These are phyloP conservation scores for Samia ricini DNA, from an alignment of 1,140 invertebrate genomes.

Conservation along the genomic window DNA sequence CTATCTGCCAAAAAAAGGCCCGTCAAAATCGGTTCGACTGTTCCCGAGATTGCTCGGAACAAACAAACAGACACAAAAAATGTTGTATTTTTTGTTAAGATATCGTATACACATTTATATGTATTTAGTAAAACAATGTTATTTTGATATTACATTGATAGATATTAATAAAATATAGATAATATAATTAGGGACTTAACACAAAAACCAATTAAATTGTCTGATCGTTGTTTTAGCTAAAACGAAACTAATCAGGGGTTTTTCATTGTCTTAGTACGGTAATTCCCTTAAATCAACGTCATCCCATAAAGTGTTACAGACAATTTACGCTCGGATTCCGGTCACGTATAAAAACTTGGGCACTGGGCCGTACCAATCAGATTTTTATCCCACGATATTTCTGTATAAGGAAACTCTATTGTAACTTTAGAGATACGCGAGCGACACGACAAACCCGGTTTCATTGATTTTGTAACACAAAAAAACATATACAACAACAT, in stretches of 20 bases:
- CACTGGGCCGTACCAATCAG: neutral
- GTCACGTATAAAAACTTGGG: conserved; percentile 1
- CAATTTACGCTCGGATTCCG: neutral
- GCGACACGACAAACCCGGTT: neutral
- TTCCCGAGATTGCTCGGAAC: too few relatives aligned
- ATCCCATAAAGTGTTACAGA: neutral
- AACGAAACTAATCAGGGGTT: neutral
- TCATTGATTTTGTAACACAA: neutral
- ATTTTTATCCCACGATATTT: neutral
- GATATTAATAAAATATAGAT: too few relatives aligned
- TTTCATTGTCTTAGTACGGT: neutral
- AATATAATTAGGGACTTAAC: too few relatives aligned
- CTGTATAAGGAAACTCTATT: neutral
- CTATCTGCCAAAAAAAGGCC: too few relatives aligned
- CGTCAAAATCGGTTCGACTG: too few relatives aligned
- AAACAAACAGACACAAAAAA: too few relatives aligned
- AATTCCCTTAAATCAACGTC: conserved; percentile 1
- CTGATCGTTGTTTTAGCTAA: neutral
- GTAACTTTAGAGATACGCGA: neutral
- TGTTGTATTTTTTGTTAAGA: too few relatives aligned
- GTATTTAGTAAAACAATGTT: too few relatives aligned
- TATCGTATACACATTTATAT: too few relatives aligned
- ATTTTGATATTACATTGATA: too few relatives aligned
- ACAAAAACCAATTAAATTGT: neutral
- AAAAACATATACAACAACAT: neutral